Evolutionary conservation across 2,888 invertebrate genomes (phyloP), one percentile per base, ranked within the genome.

Genomic region (Tetranychus truncatus): DNA sequence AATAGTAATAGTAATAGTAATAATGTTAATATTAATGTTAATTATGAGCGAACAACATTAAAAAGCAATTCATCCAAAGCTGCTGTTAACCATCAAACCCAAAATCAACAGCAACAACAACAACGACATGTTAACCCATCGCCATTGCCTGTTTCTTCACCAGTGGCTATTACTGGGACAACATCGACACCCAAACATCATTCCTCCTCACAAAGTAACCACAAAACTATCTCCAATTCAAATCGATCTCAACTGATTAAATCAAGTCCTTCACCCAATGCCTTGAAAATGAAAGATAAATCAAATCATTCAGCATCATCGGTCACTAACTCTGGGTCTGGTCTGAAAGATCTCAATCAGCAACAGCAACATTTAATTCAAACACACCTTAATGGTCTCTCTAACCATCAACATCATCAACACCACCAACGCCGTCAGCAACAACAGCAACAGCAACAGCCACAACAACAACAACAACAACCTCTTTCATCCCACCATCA

Each of bases 61-160:
- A 24, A 24, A 65, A 20, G 6, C 15, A 73, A 73, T 65, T 11
- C 20, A 44, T 11, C 65, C 18, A 45, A 65, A 45, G 15, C 44
- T 66, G 15, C 44, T 66, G 11, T n/a, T 34, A 21, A 75, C 34
- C 24, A 34, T 72, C 44, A 66, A 69, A 44, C 18, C 11, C 67
- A 74, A 21, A 20, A 72, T 1, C 20, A 75, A 18, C 65, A 73
- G 18, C 74, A 65, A 65, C 75, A 74, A 24, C 76, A 73, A 34
- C 67, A 55, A 34, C 73, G 15, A 67, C 65, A 20, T 55, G 6
- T 55, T 55, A 55, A 55, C 15, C 55, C 9, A 15, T 55, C 55
- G 15, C 55, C 55, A 55, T 55, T 55, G 15, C 55, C 55, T 55
- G 55, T 55, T 15, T 55, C 55, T 15, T 55, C 55, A 55, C 55